These are phyloP conservation scores for Euschistus heros DNA, from an alignment of 1,140 invertebrate genomes.

Conservation along the genomic window DNA sequence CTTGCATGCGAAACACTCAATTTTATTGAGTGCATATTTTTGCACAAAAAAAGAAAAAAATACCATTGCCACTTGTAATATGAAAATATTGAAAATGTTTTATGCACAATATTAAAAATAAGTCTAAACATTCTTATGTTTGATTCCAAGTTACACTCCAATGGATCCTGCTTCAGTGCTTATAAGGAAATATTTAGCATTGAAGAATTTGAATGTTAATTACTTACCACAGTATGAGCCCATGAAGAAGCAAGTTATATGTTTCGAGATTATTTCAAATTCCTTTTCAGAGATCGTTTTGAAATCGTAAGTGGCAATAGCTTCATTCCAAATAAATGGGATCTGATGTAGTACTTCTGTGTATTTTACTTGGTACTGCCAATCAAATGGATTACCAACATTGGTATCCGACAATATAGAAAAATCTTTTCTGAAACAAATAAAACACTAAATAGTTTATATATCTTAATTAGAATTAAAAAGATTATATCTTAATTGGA, in stretches of 20 bases:
- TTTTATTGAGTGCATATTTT: no score
- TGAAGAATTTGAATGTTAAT: slow-evolving; percentile 34
- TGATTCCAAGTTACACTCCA: no score
- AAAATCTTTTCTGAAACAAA: slow-evolving; percentile 45
- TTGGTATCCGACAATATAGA: slow-evolving; percentile 45
- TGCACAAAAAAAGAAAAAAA: no score
- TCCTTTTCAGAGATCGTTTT: slow-evolving; percentile 36
- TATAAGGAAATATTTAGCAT: no score
- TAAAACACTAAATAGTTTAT: neutral
- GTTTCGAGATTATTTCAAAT: slow-evolving; percentile 47
- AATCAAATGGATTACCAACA: slow-evolving; percentile 49
- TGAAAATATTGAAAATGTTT: no score
- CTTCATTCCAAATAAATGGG: slow-evolving; percentile 47
- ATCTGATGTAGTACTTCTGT: slow-evolving; percentile 50
- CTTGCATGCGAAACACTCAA: no score
- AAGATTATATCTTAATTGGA: no score
- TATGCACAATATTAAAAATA: no score
- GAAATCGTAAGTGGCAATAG: slow-evolving; percentile 46
- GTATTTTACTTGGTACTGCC: slow-evolving; percentile 57
- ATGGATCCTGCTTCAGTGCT: no score
- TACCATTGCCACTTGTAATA: no score
- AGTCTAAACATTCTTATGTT: no score
- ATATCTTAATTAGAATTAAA: no score
- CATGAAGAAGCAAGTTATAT: slow-evolving; percentile 49
- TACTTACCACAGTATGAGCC: slow-evolving; percentile 48